Percentiles rank a stretch among this genome's conserved stretches.
phyloP scores from a whole-genome alignment of 2,888 invertebrate genomes.

The Phyllotreta striolata region DNA sequence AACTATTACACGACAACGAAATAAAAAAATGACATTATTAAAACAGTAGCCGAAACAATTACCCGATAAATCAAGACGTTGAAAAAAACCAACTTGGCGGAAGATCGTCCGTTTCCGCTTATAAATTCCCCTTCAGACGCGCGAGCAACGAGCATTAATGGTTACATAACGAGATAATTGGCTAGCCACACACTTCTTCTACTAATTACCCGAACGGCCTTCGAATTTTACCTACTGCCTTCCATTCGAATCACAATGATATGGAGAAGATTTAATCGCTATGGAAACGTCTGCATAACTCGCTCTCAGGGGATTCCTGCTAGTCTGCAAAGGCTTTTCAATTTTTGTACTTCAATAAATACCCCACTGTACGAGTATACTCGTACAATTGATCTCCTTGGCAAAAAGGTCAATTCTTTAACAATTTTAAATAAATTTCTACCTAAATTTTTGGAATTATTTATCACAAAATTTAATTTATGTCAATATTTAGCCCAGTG shows the following conservation, averaged over 20 bases:
- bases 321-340: too few relatives aligned
- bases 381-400: too few relatives aligned
- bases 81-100: neutral
- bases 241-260: neutral
- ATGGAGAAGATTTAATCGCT: neutral
- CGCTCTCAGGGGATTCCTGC: too few relatives aligned
- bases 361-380: too few relatives aligned
- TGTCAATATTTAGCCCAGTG: too few relatives aligned
- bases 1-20: neutral
- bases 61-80: neutral
- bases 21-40: neutral
- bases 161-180: slow-evolving; percentile 4
- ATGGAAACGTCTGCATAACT: neutral
- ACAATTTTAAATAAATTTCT: too few relatives aligned
- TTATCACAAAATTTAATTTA: too few relatives aligned
- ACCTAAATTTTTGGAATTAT: too few relatives aligned
- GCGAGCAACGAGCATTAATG: neutral
- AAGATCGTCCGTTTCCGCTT: slow-evolving; percentile 6
- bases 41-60: neutral
- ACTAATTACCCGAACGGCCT: neutral
- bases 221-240: slow-evolving; percentile 1
- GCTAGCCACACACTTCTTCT: neutral
- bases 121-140: slow-evolving; percentile 5
- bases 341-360: too few relatives aligned
- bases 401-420: too few relatives aligned